These are phyloP conservation scores for Aquatica leii DNA, from an alignment of 2,888 invertebrate genomes.

Conservation along the genomic window DNA sequence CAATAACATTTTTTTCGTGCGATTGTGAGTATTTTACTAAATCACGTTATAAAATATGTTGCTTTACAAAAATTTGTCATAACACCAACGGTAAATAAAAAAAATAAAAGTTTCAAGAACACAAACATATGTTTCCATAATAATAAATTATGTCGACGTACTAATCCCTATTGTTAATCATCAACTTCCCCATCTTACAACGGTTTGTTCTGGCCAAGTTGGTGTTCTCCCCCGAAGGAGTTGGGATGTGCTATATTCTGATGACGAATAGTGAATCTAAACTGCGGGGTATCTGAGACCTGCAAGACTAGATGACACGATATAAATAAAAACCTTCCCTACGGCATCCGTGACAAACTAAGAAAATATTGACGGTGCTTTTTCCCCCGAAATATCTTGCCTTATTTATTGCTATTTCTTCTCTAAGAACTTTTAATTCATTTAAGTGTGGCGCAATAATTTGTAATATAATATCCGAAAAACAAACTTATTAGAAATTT, in stretches of 20 bases:
- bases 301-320: constrained; percentile 38
- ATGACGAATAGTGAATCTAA: constrained; percentile 50
- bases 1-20: too few relatives aligned
- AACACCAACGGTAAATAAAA: constrained; percentile 21
- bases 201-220: constrained; percentile 44
- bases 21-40: background rate
- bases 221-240: constrained; percentile 38
- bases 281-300: constrained; percentile 41
- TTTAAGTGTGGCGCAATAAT: constrained; percentile 27
- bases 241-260: constrained; percentile 43
- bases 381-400: constrained; percentile 28
- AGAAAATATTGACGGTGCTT: constrained; percentile 40
- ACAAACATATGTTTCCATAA: constrained; percentile 48
- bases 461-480: constrained; percentile 15
- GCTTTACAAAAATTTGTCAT: constrained; percentile 25
- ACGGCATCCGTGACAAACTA: constrained; percentile 36
- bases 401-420: constrained; percentile 20
- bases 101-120: constrained; percentile 40
- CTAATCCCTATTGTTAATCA: constrained; percentile 51
- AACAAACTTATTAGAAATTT: constrained; percentile 15
- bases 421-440: constrained; percentile 28
- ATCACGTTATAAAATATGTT: constrained; percentile 7
- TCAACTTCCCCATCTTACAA: constrained; percentile 44
- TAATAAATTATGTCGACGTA: constrained; percentile 47
- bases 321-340: constrained; percentile 40